Conservation (phyloP, 2,113 vertebrate genomes). For the Myiozetetes cayanensis region DNA sequence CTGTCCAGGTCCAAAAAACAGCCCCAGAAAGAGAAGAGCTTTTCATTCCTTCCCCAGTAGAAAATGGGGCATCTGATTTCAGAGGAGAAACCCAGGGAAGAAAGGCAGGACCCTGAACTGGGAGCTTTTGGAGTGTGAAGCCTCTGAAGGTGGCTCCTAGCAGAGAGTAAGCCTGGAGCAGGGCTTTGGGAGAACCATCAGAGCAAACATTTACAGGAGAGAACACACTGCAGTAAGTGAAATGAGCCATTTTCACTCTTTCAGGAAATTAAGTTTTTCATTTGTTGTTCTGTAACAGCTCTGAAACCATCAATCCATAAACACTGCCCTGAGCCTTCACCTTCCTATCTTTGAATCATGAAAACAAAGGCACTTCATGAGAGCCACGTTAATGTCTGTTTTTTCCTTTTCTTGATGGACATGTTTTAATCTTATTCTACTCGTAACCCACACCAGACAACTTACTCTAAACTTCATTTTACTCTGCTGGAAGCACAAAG, state of each 20-base stretch:
- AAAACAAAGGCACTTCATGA: neutral
- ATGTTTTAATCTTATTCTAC: neutral
- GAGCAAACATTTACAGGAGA: neutral
- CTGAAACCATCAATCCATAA: neutral
- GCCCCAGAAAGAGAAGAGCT: neutral
- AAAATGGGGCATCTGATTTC: neutral
- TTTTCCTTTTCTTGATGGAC: neutral
- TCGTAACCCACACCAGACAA: neutral
- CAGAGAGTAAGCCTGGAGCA: neutral
- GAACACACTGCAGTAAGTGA: neutral
- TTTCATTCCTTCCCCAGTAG: neutral
- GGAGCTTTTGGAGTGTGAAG: neutral
- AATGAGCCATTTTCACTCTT: neutral
- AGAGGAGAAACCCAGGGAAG: neutral
- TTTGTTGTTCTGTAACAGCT: neutral
- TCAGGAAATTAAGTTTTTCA: neutral
- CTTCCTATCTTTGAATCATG: neutral
- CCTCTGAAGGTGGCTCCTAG: neutral
- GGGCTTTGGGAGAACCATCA: neutral
- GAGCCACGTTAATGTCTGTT: neutral
- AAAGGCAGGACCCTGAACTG: neutral
- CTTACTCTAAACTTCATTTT: neutral
- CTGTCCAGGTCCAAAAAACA: neutral
- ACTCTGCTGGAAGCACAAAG: neutral
- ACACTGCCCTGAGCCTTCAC: neutral